Evolutionary conservation across 2,888 invertebrate genomes (phyloP), one percentile per base, ranked within the genome.

Genomic region (Gastrophysa polygoni): DNA sequence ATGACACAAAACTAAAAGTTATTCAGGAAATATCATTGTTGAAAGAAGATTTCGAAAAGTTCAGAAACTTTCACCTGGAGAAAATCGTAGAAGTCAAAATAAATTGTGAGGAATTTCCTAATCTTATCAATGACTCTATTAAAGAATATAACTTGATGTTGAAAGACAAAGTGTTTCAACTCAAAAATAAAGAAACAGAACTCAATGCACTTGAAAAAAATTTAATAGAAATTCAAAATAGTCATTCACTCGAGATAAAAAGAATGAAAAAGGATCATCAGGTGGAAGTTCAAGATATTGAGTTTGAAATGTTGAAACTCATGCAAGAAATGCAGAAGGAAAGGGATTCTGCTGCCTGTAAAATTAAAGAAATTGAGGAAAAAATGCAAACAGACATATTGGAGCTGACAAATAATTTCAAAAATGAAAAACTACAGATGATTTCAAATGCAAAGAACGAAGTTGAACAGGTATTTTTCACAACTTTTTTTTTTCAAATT

Each of bases 391-490:
- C 59, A 7, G 70, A 77, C 65, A 65, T 78, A 24, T 24, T 59
- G 16, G 61, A 73, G 10, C 66, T 80, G 0, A 73, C 78, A 56
- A 71, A 77, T 14, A 75, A 75, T 11, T 76, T 77, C 54, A 73
- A 77, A n/a, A 69, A 74, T 0, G 77, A 81, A 56, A 80, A 80
- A 38, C 62, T 72, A 47, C 58, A 70, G 20, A 47, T 78, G 43
- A 16, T 59, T 11, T 50, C 57, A 4, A 69, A 77, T 50, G 66
- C 67, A 6, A 73, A 75, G 57, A 67, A 68, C n/a, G 81, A 82
- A 67, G 77, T 82, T 16, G 80, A 80, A 64, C 77, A 66, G 63
- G 69, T 69, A 47, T n/a, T n/a, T n/a, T n/a, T n/a, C n/a, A n/a
- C n/a, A n/a, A n/a, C n/a, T n/a, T n/a, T n/a, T n/a, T n/a, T n/a